phyloP scores from a whole-genome alignment of 2,888 invertebrate genomes.

The Noctua janthe region DNA sequence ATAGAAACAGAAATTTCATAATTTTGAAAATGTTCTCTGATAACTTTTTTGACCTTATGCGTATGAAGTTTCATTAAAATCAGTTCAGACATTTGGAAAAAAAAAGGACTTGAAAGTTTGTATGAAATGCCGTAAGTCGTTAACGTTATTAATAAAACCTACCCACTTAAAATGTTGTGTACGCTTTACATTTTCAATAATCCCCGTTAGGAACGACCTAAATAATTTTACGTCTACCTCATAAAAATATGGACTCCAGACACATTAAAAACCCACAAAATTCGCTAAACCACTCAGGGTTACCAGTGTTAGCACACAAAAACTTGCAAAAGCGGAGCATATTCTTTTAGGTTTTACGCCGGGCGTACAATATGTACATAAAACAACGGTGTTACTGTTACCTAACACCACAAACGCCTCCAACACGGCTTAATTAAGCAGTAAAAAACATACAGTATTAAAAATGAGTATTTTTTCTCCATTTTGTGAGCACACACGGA shows the following conservation, averaged over 20 bases:
- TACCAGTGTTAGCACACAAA: constrained; percentile 11
- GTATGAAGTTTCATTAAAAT: no score
- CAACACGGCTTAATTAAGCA: constrained; percentile 60
- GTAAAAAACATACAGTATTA: constrained; percentile 51
- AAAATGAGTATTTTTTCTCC: constrained; percentile 45
- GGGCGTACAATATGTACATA: constrained; percentile 28
- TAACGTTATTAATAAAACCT: no score
- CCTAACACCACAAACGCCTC: constrained; percentile 46
- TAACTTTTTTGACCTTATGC: no score
- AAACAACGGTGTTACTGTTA: constrained; percentile 52
- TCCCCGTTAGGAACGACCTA: not conserved
- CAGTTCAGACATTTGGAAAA: no score
- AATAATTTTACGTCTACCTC: not conserved
- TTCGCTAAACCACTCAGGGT: constrained; percentile 27
- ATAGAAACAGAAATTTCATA: no score
- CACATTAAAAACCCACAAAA: constrained; percentile 36
- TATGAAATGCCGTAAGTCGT: no score
- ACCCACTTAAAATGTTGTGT: not conserved
- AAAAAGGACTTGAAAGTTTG: no score
- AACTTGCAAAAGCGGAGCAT: constrained; percentile 35
- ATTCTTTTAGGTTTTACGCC: constrained; percentile 42
- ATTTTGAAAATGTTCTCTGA: no score
- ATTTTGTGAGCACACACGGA: constrained; percentile 47
- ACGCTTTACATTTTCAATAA: constrained; percentile 5
- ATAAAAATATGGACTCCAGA: constrained; percentile 45